Base-by-base conservation (phyloP, 2,113 vertebrate species). In the Argyrosomus japonicus region DNA sequence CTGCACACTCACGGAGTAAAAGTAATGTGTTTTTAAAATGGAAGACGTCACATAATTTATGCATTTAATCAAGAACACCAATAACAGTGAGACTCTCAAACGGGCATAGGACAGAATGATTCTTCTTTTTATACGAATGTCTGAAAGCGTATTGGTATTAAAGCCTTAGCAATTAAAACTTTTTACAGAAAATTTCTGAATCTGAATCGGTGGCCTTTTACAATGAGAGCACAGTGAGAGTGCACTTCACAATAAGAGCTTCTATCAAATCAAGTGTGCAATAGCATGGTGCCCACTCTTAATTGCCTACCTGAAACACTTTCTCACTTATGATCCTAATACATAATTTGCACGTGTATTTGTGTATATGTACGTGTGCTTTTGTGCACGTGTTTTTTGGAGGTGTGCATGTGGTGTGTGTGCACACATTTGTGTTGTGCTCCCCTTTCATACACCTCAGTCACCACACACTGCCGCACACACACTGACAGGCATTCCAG, bases 401-500 rank as follows among this genome's bases (percentile, higher is more conserved):
- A 29, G 7, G 43, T 63, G 60, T 77, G 12, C 1, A 18, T 73
- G 57, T 53, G 53, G 63, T 57, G 53, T 51, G 19, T 25, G 23
- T 68, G 32, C 14, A 32, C 29, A 40, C 23, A 6, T 54, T 18
- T 58, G 60, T 47, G 27, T 43, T 53, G 36, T 3, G 13, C 45
- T 67, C 19, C 50, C 53, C 18, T 70, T 50, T 54, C 60, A 48
- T 53, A 70, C 61, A 74, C 61, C 67, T 77, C 19, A 57, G 69
- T 63, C 54, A 58, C 65, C 68, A 60, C 73, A 77, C 48, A 69
- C 64, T 58, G 54, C 36, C 63, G 74, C 80, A 78, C 61, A 77
- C 71, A 68, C 21, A 83, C 69, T 29, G 58, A 45, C 54, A 84
- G 57, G 68, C 87, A 92, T 92, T 93, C 88, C 89, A 86, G 74